A percentile compares a stretch with the other conserved stretches of the same genome.
Evolutionary conservation across 2,888 invertebrate species (phyloP).

Genomic region (Charanyca ferruginea): DNA sequence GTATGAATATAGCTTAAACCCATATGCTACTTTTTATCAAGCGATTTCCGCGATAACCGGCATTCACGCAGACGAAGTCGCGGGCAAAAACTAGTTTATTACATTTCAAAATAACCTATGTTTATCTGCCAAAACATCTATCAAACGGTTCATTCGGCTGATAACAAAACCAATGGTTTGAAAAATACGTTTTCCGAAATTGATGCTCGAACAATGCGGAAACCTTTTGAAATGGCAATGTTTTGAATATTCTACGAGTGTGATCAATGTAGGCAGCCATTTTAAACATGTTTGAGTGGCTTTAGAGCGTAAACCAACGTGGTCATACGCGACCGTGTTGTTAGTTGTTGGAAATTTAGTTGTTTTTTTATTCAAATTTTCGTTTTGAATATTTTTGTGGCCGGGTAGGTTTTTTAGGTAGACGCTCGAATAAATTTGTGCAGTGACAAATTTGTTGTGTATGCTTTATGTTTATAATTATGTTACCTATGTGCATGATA

Average conservation of each 20-base stretch:
- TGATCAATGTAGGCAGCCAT: slow-evolving; percentile 40
- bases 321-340: slow-evolving; percentile 31
- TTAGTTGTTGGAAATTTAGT: slow-evolving; percentile 31
- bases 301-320: slow-evolving; percentile 55
- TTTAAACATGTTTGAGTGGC: slow-evolving; percentile 58
- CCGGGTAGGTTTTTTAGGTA: slow-evolving; percentile 1
- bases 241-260: slow-evolving; percentile 46
- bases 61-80: too few relatives aligned
- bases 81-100: too few relatives aligned
- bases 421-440: background rate
- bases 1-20: too few relatives aligned
- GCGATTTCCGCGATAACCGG: too few relatives aligned
- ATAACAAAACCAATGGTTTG: slow-evolving; percentile 51
- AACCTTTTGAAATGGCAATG: slow-evolving; percentile 40
- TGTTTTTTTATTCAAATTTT: slow-evolving; percentile 21
- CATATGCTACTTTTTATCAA: too few relatives aligned
- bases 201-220: slow-evolving; percentile 11
- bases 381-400: slow-evolving; percentile 39
- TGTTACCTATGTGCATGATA: too few relatives aligned
- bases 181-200: slow-evolving; percentile 41
- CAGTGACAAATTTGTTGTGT: too few relatives aligned
- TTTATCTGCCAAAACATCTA: slow-evolving; percentile 29
- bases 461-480: background rate
- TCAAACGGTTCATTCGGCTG: slow-evolving; percentile 26
- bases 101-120: background rate